phyloP scores from a whole-genome alignment of 2,113 vertebrate species.

The Rhynchomys soricoides region DNA sequence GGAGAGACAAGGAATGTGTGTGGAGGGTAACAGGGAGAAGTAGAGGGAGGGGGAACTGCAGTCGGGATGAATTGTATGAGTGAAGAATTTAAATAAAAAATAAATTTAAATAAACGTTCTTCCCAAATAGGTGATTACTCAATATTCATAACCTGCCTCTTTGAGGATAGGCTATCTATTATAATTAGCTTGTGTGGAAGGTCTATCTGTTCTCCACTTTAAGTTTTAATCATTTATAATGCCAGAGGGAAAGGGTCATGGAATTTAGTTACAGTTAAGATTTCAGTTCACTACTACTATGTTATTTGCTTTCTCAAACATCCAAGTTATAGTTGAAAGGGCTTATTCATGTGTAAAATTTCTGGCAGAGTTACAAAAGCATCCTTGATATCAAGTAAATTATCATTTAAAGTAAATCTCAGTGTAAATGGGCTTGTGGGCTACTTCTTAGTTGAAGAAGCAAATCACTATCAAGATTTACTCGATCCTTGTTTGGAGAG shows the following conservation, averaged over 20 bases:
- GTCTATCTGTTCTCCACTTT: background rate
- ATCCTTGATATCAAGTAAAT: background rate
- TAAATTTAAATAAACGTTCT: background rate
- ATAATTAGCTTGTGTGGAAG: background rate
- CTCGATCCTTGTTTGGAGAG: background rate
- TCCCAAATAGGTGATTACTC: background rate
- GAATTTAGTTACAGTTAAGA: constrained; percentile 16
- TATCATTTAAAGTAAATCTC: constrained; percentile 10
- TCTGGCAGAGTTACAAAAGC: background rate
- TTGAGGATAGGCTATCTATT: background rate
- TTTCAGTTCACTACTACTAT: background rate
- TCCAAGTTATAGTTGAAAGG: background rate
- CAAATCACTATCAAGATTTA: background rate
- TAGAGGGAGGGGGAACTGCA: background rate
- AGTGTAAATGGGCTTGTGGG: background rate
- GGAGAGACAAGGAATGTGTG: background rate
- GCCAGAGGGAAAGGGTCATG: background rate
- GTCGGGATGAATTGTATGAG: background rate
- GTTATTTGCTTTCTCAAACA: background rate
- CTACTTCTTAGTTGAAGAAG: constrained; percentile 31
- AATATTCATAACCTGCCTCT: background rate
- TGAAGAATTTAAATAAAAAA: background rate
- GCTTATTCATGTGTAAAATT: constrained; percentile 34
- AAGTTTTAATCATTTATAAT: background rate
- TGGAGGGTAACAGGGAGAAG: background rate